Evolutionary conservation across 2,113 vertebrate species (phyloP).

Genomic region (Corvus moneduloides): DNA sequence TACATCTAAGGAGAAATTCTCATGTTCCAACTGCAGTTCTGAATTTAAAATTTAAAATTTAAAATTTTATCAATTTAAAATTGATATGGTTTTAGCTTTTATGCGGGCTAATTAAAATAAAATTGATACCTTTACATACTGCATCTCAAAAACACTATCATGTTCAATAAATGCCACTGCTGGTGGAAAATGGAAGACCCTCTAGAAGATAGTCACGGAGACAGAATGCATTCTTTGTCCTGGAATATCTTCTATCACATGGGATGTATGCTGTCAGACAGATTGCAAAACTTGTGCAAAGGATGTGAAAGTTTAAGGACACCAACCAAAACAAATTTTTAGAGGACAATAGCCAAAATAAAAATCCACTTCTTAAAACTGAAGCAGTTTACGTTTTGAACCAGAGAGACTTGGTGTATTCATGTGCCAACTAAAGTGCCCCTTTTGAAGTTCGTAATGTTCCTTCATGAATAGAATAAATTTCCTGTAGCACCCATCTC

Average conservation of each 20-base stretch:
- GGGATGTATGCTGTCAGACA: not conserved
- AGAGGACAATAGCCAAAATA: not conserved
- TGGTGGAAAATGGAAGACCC: not conserved
- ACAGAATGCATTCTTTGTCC: not conserved
- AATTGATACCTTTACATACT: not conserved
- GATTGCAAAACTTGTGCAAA: not conserved
- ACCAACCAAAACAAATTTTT: not conserved
- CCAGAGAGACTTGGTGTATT: not conserved
- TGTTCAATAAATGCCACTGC: not conserved
- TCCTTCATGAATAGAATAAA: not conserved
- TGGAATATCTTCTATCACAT: not conserved
- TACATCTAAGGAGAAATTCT: not conserved
- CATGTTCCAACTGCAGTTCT: not conserved
- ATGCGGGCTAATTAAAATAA: not conserved
- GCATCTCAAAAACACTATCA: not conserved
- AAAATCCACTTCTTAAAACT: not conserved
- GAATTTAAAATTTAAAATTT: not conserved
- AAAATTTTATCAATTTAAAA: not conserved
- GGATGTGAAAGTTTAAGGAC: not conserved
- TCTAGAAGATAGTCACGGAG: not conserved
- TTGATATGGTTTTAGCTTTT: not conserved
- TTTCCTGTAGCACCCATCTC: not conserved
- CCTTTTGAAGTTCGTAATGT: not conserved
- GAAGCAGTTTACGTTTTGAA: not conserved
- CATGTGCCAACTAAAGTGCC: not conserved